Percentiles rank a stretch among this genome's conserved stretches.
Conservation (phyloP, 92 coral and sea anemone species). For the Nematostella vectensis region DNA sequence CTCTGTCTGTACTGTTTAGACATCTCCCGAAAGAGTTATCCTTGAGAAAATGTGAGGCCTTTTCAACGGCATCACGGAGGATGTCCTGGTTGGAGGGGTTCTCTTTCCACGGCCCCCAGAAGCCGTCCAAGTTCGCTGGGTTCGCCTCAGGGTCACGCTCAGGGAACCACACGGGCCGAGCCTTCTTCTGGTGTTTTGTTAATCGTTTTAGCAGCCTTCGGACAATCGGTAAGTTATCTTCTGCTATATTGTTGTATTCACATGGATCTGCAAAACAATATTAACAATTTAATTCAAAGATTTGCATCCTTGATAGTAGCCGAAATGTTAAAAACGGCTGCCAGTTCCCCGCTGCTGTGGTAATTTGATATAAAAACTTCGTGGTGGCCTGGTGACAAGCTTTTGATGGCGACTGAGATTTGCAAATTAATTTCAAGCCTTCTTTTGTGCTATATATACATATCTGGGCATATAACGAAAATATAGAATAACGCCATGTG, state of each 20-base stretch:
- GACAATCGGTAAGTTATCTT: conserved; percentile 42
- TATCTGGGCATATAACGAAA: too few species aligned
- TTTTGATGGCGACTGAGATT: too few species aligned
- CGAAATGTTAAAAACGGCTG: too few species aligned
- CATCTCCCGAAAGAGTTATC: background rate
- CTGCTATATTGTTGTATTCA: conserved; percentile 76
- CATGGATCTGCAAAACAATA: conserved; percentile 77
- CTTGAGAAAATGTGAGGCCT: background rate
- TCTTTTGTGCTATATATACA: too few species aligned
- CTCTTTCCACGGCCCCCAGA: conserved; percentile 82
- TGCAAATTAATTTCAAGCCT: too few species aligned
- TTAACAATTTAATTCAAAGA: background rate
- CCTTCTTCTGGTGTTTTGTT: conserved; percentile 41
- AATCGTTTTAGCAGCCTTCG: conserved; percentile 41
- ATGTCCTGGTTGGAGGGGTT: conserved; percentile 18
- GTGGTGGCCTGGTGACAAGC: too few species aligned
- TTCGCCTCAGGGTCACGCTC: conserved; percentile 56
- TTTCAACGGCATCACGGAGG: conserved; percentile 7
- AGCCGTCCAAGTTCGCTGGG: conserved; percentile 43
- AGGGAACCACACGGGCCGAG: conserved; percentile 70
- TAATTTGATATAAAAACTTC: too few species aligned
- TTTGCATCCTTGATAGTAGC: too few species aligned
- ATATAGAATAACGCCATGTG: too few species aligned
- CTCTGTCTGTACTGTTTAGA: background rate
- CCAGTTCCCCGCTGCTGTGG: too few species aligned